Conservation (phyloP, 2,113 vertebrate genomes). For the Eolophus roseicapilla region DNA sequence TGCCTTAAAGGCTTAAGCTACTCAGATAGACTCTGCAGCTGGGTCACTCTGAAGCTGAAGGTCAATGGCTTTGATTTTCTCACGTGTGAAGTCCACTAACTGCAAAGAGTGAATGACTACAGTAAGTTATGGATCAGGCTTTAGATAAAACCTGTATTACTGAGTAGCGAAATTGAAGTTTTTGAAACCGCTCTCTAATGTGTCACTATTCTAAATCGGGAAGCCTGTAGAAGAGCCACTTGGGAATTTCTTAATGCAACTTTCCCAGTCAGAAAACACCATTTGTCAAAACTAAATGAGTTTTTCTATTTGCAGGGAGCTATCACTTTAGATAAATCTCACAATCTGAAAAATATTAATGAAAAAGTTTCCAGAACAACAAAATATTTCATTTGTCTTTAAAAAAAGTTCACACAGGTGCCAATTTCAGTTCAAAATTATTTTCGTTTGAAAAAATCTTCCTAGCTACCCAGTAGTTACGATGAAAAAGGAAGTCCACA, state of each 20-base stretch:
- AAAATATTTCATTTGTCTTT: not conserved
- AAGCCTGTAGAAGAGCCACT: not conserved
- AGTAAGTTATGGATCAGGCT: not conserved
- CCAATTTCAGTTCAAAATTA: not conserved
- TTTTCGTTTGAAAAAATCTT: not conserved
- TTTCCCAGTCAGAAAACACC: not conserved
- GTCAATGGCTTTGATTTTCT: not conserved
- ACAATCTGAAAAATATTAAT: not conserved
- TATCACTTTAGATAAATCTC: not conserved
- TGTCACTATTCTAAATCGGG: not conserved
- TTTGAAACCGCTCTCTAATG: not conserved
- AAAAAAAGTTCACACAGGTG: rapidly evolving
- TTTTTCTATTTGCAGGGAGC: not conserved
- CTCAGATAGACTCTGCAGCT: not conserved
- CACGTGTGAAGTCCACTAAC: not conserved
- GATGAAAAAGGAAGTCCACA: not conserved
- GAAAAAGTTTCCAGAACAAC: not conserved
- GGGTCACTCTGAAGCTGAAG: not conserved
- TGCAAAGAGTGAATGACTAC: not conserved
- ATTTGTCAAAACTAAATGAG: not conserved
- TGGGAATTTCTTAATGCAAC: not conserved
- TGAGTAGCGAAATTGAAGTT: not conserved
- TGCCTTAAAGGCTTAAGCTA: not conserved
- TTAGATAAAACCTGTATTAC: not conserved
- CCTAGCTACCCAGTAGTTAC: not conserved